Evolutionary conservation across 2,888 invertebrate genomes (phyloP).

Genomic region (Odontocerum albicorne): DNA sequence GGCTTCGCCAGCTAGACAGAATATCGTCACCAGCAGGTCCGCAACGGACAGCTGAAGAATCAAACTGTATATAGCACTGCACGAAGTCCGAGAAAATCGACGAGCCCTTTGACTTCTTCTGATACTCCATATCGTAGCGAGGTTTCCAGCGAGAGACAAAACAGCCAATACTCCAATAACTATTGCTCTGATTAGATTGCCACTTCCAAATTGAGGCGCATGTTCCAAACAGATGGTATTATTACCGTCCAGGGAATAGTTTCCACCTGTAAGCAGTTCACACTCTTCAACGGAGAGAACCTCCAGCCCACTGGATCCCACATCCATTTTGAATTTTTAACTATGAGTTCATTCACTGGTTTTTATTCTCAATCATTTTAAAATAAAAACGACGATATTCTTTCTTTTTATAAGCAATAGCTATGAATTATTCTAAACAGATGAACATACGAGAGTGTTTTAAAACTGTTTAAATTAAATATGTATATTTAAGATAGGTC

Average conservation of each 20-base stretch:
- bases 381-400: no score
- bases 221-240: constrained; percentile 56
- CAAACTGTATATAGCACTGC: constrained; percentile 74
- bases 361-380: no score
- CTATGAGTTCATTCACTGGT: no score
- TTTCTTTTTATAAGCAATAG: no score
- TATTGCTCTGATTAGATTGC: constrained; percentile 65
- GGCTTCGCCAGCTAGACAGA: constrained; percentile 80
- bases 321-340: constrained; percentile 23
- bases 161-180: constrained; percentile 70
- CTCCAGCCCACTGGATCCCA: constrained; percentile 29
- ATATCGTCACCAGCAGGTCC: constrained; percentile 78
- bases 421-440: no score
- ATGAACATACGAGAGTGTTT: no score
- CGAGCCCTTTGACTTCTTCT: constrained; percentile 63
- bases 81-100: constrained; percentile 61
- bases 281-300: constrained; percentile 30
- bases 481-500: no score
- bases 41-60: constrained; percentile 83
- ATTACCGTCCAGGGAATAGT: background rate
- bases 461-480: no score
- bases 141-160: constrained; percentile 73
- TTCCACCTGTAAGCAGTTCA: constrained; percentile 12
- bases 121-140: constrained; percentile 77
- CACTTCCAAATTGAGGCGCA: constrained; percentile 67